phyloP scores from a whole-genome alignment of 2,888 invertebrate species.

The Penaeus monodon region DNA sequence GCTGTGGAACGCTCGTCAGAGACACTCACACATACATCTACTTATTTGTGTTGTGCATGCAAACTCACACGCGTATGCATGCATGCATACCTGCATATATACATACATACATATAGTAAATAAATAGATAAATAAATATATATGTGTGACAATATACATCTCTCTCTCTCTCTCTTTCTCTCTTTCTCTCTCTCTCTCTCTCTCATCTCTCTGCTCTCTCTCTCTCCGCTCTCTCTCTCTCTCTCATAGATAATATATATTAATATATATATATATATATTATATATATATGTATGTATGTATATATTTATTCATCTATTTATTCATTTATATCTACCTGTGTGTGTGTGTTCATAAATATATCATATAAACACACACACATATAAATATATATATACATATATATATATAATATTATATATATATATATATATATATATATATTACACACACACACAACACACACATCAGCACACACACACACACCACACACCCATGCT shows the following conservation, averaged over 20 bases:
- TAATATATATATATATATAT: no score
- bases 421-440: not conserved
- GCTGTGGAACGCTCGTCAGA: not conserved
- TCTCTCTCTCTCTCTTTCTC: no score
- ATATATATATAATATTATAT: not conserved
- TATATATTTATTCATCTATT: no score
- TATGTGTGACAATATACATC: not conserved
- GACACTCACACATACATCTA: not conserved
- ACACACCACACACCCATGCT: no score
- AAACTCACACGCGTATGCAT: not conserved
- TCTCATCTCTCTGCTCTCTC: accelerated
- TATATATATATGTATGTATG: no score
- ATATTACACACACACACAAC: no score
- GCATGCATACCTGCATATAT: not conserved
- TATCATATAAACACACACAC: not conserved
- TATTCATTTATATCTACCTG: no score
- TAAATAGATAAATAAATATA: conserved; percentile 4
- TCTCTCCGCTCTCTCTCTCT: accelerated
- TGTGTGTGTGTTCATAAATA: no score
- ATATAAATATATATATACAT: not conserved
- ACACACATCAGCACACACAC: no score
- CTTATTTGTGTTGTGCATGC: not conserved
- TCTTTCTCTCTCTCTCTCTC: accelerated
- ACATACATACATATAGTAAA: not conserved
- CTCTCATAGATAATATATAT: no score